Conservation (phyloP, 1,140 invertebrate species). For the Rhagoletis pomonella region DNA sequence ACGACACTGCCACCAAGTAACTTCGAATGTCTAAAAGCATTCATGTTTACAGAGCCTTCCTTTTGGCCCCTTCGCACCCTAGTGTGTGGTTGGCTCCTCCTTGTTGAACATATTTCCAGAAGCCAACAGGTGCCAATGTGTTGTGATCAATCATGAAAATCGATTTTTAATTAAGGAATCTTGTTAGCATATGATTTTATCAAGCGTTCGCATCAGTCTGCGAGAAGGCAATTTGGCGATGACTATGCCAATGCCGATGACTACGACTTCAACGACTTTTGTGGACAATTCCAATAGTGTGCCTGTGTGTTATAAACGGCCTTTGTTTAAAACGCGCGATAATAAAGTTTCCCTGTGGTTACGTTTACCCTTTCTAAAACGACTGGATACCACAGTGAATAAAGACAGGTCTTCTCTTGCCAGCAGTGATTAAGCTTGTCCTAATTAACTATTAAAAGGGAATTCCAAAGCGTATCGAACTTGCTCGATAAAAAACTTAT, state of each 20-base stretch:
- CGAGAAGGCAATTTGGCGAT: conserved; percentile 48
- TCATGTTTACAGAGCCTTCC: background rate
- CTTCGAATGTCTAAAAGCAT: background rate
- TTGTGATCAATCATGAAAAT: conserved; percentile 72
- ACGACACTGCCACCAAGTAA: background rate
- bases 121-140: conserved; percentile 74
- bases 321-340: conserved; percentile 30
- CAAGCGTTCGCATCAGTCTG: conserved; percentile 45
- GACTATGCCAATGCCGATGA: conserved; percentile 66
- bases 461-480: background rate
- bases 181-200: conserved; percentile 66
- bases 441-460: conserved; percentile 71
- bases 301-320: background rate
- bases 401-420: conserved; percentile 56
- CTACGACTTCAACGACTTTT: background rate
- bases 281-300: background rate
- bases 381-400: conserved; percentile 46
- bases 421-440: conserved; percentile 70
- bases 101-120: conserved; percentile 73
- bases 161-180: conserved; percentile 74
- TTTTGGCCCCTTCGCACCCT: conserved; percentile 29
- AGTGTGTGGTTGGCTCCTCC: conserved; percentile 53
- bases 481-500: no score
- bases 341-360: background rate
- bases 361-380: background rate